Evolutionary conservation across 2,888 invertebrate species (phyloP).

Genomic region (Leptopilina myrica): DNA sequence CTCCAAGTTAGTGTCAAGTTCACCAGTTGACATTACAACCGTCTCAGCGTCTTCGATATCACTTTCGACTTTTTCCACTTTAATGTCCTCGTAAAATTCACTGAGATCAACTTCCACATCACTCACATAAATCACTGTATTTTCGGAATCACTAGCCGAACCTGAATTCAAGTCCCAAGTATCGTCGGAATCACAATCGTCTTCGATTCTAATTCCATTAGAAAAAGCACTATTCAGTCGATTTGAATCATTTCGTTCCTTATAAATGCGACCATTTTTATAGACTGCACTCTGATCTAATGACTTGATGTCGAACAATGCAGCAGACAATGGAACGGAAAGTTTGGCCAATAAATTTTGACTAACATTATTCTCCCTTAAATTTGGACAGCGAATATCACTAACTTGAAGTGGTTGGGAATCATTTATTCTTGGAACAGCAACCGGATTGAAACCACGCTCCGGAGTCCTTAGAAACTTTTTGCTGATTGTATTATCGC

Average conservation of each 20-base stretch:
- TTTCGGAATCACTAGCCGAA: not conserved
- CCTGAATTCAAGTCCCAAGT: not conserved
- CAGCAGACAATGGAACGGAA: too few species aligned
- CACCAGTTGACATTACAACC: not conserved
- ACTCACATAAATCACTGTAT: not conserved
- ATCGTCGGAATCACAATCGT: not conserved
- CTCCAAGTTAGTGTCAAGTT: not conserved
- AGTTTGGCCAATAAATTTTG: too few species aligned
- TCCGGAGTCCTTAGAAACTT: not conserved
- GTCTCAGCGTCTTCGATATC: not conserved
- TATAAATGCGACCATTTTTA: too few species aligned
- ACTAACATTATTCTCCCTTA: too few species aligned
- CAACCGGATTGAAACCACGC: too few species aligned
- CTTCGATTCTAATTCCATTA: not conserved
- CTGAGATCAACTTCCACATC: slow-evolving; percentile 1
- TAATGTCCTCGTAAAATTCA: not conserved
- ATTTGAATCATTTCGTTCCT: too few species aligned
- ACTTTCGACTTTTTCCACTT: not conserved
- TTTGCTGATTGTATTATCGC: not conserved
- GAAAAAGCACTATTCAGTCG: too few species aligned
- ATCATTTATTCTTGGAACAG: too few species aligned
- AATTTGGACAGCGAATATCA: too few species aligned
- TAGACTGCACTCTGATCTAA: too few species aligned
- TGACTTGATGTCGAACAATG: too few species aligned
- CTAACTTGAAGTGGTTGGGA: too few species aligned